Evolutionary conservation across 2,888 invertebrate species (phyloP).

Genomic region (Helleia helle): DNA sequence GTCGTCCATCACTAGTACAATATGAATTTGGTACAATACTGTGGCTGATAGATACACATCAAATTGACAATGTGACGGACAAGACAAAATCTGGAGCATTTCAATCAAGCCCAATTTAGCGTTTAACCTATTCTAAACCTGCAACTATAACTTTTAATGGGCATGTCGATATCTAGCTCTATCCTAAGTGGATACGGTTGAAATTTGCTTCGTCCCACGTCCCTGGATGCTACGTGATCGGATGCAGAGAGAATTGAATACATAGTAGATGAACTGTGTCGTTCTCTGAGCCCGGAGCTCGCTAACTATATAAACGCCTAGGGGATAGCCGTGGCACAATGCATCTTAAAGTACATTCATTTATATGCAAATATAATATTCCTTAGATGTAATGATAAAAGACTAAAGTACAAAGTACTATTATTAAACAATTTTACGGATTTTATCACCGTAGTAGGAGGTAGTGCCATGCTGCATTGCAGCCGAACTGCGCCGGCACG

Average conservation of each 20-base stretch:
- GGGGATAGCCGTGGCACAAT: neutral
- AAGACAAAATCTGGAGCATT: slow-evolving; percentile 45
- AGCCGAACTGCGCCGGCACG: too few species aligned
- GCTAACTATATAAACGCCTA: slow-evolving; percentile 9
- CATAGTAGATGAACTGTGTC: slow-evolving; percentile 8
- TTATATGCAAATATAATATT: too few species aligned
- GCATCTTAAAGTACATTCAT: neutral
- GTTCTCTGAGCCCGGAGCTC: neutral
- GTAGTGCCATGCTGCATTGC: too few species aligned
- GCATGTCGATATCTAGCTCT: slow-evolving; percentile 13
- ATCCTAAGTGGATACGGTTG: slow-evolving; percentile 5
- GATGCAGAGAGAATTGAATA: slow-evolving; percentile 9
- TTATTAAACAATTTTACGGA: too few species aligned
- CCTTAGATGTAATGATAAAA: neutral
- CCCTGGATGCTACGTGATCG: neutral
- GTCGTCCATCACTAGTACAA: neutral
- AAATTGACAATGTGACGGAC: slow-evolving; percentile 20
- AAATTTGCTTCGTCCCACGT: neutral
- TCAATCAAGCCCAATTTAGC: slow-evolving; percentile 48
- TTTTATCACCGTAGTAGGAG: too few species aligned
- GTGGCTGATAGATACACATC: slow-evolving; percentile 8
- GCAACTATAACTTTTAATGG: slow-evolving; percentile 9
- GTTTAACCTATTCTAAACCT: slow-evolving; percentile 20
- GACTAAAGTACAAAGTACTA: too few species aligned
- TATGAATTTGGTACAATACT: neutral